Conservation (phyloP, 2,113 vertebrate genomes). For the Junco hyemalis region DNA sequence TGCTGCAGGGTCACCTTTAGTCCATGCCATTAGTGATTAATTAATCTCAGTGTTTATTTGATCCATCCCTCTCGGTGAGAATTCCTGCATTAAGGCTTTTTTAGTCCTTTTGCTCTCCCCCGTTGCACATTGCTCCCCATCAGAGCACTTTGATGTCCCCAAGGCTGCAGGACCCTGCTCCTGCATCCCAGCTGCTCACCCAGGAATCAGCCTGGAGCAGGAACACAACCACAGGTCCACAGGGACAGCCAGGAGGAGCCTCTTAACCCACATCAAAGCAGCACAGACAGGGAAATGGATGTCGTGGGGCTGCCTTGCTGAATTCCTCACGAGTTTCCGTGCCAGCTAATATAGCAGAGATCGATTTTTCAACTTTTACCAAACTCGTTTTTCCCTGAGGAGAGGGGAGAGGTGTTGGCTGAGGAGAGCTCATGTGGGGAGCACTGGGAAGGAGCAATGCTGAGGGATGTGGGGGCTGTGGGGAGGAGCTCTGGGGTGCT, state of each 20-base stretch:
- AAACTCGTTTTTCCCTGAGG: neutral
- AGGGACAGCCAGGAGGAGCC: neutral
- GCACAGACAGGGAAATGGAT: neutral
- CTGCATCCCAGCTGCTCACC: neutral
- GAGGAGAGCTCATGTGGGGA: neutral
- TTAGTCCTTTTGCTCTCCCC: neutral
- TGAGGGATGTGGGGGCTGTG: neutral
- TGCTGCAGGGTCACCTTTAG: slow-evolving; percentile 51
- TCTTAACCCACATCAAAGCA: neutral
- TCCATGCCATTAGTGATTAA: slow-evolving; percentile 38
- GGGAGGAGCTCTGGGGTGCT: neutral
- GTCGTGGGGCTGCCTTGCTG: neutral
- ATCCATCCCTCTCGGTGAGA: neutral
- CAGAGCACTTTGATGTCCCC: neutral
- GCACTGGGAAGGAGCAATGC: neutral
- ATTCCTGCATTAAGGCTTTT: neutral
- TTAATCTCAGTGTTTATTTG: slow-evolving; percentile 53
- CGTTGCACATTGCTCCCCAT: accelerated
- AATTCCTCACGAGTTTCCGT: neutral
- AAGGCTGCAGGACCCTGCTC: neutral
- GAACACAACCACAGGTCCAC: neutral
- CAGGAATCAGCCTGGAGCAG: neutral
- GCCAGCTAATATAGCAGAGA: neutral
- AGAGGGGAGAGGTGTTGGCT: neutral
- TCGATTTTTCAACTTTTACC: neutral